Percentiles rank a stretch among this genome's conserved stretches.
These are phyloP conservation scores for Grantiella picta DNA, from an alignment of 2,113 vertebrate genomes.

Conservation along the genomic window DNA sequence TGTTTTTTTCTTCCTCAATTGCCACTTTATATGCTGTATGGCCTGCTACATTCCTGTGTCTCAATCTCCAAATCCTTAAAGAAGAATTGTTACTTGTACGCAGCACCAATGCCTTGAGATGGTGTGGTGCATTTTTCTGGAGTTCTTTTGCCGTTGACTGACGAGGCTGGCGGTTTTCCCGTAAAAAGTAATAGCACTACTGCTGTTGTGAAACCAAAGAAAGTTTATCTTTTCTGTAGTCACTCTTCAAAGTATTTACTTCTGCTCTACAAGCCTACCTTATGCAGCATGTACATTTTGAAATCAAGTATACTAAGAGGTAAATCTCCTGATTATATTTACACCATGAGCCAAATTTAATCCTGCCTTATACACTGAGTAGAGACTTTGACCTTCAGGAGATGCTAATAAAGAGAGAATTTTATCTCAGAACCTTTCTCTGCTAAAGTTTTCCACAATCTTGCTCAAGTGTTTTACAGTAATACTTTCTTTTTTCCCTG, in stretches of 20 bases:
- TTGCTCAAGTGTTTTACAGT: slow-evolving; percentile 34
- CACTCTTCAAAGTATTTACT: not conserved
- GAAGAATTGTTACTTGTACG: not conserved
- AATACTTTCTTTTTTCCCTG: slow-evolving; percentile 31
- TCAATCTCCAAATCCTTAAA: not conserved
- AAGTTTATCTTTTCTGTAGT: not conserved
- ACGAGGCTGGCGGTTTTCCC: not conserved
- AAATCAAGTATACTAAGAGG: not conserved
- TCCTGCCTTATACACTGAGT: not conserved
- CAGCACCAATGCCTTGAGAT: not conserved
- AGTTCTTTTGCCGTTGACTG: not conserved
- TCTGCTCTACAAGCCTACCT: not conserved
- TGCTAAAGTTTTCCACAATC: slow-evolving; percentile 26
- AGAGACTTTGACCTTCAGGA: slow-evolving; percentile 30
- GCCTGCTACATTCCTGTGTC: not conserved
- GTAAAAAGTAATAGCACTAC: not conserved
- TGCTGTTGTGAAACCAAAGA: not conserved
- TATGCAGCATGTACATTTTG: not conserved
- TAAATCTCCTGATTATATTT: not conserved
- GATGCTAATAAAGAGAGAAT: not conserved
- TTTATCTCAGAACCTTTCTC: not conserved
- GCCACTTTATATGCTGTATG: not conserved
- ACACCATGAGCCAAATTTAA: not conserved
- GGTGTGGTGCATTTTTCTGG: not conserved
- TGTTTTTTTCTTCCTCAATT: not conserved